Evolutionary conservation across 2,888 invertebrate genomes (phyloP).

Genomic region (Cataglyphis albicans): DNA sequence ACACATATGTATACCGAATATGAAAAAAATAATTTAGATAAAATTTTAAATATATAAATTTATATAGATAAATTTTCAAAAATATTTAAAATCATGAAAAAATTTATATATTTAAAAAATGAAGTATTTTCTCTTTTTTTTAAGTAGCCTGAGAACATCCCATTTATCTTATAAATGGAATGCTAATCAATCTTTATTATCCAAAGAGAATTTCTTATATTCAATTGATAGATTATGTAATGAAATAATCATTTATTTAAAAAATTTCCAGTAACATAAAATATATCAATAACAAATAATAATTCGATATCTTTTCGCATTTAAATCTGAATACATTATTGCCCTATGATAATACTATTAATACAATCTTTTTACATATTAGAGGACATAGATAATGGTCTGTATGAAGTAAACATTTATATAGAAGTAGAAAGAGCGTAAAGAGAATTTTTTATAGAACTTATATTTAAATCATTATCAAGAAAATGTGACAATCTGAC

Average conservation of each 20-base stretch:
- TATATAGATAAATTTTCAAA: no score
- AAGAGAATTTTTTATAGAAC: slow-evolving; percentile 65
- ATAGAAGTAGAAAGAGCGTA: slow-evolving; percentile 55
- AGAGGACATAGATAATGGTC: slow-evolving; percentile 55
- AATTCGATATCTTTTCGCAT: slow-evolving; percentile 15
- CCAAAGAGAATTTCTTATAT: neutral
- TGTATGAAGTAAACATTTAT: slow-evolving; percentile 56
- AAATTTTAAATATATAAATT: no score
- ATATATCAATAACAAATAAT: neutral
- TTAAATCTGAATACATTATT: slow-evolving; percentile 64
- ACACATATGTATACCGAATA: neutral
- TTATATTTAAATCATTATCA: slow-evolving; percentile 58
- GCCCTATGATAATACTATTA: slow-evolving; percentile 66
- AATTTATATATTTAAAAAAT: neutral
- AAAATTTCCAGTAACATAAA: slow-evolving; percentile 9
- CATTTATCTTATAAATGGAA: neutral
- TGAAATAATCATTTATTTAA: slow-evolving; percentile 25
- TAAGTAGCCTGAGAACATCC: neutral
- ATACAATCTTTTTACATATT: slow-evolving; percentile 46
- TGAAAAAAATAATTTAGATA: slow-evolving; percentile 10
- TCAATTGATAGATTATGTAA: slow-evolving; percentile 10
- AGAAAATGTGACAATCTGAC: slow-evolving; percentile 62
- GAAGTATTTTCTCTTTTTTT: neutral
- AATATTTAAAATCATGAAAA: neutral
- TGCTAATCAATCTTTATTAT: neutral